phyloP scores from a whole-genome alignment of 2,797 vertebrate species.

The Xenopus petersii region DNA sequence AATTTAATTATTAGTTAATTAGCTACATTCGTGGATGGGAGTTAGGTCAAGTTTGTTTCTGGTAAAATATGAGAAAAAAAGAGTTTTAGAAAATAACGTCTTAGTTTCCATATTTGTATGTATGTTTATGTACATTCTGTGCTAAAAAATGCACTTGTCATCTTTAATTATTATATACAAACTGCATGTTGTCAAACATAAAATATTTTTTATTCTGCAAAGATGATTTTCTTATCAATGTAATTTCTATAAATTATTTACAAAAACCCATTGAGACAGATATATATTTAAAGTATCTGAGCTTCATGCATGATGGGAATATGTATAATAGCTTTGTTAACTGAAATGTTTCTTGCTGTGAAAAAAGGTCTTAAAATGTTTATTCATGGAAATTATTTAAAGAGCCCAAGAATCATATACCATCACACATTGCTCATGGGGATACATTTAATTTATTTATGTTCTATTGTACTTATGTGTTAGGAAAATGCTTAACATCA shows the following conservation, averaged over 20 bases:
- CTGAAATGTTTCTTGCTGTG: constrained; percentile 34
- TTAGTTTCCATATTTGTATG: too few species aligned
- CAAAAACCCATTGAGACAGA: constrained; percentile 21
- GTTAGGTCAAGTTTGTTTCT: too few species aligned
- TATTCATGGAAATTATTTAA: constrained; percentile 69
- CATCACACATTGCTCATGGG: constrained; percentile 43
- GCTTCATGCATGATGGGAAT: constrained; percentile 13
- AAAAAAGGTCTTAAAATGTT: constrained; percentile 63
- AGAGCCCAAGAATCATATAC: constrained; percentile 57
- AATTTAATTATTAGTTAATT: too few species aligned
- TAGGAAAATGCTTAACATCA: constrained; percentile 53
- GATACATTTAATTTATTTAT: constrained; percentile 56
- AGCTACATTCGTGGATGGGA: too few species aligned
- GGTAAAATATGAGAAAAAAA: too few species aligned
- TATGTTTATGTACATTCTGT: too few species aligned
- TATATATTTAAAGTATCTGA: constrained; percentile 10
- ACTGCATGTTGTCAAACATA: too few species aligned
- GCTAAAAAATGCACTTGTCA: too few species aligned
- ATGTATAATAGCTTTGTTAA: constrained; percentile 29
- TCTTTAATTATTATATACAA: too few species aligned
- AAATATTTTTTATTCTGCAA: too few species aligned
- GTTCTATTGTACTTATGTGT: constrained; percentile 47
- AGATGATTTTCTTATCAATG: constrained; percentile 26
- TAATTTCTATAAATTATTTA: constrained; percentile 41
- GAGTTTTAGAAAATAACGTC: too few species aligned